Evolutionary conservation across 2,888 invertebrate species (phyloP).

Genomic region (Boloria euphrosyne): DNA sequence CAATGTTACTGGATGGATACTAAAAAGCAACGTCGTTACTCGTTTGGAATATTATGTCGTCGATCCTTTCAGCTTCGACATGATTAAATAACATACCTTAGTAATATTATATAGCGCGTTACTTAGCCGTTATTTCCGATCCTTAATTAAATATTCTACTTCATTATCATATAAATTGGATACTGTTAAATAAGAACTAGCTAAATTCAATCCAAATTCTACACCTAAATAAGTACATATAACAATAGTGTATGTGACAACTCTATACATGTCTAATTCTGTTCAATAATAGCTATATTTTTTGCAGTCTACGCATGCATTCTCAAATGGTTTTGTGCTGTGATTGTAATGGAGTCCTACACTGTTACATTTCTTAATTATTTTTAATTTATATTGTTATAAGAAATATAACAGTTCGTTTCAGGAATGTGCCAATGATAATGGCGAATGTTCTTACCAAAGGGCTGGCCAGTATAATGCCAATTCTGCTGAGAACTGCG

Average conservation of each 20-base stretch:
- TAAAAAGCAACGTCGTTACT: constrained; percentile 25
- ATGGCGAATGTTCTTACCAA: constrained; percentile 89
- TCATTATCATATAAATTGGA: not conserved
- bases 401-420: constrained; percentile 69
- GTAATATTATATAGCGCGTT: not conserved
- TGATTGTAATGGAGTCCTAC: constrained; percentile 50
- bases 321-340: constrained; percentile 44
- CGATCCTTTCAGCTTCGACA: no score
- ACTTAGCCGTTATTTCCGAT: not conserved
- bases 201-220: constrained; percentile 10
- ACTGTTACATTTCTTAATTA: constrained; percentile 48
- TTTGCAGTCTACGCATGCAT: constrained; percentile 47
- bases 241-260: constrained; percentile 30
- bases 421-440: constrained; percentile 76
- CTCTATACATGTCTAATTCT: constrained; percentile 24
- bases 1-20: constrained; percentile 35
- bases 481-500: constrained; percentile 97
- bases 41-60: constrained; percentile 6
- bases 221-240: constrained; percentile 13
- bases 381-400: constrained; percentile 2
- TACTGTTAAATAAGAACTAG: constrained; percentile 2
- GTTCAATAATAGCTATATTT: constrained; percentile 19
- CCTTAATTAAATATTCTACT: not conserved
- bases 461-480: constrained; percentile 97
- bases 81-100: not conserved